phyloP scores from a whole-genome alignment of 1,140 invertebrate genomes.

The Drosophila sechellia region DNA sequence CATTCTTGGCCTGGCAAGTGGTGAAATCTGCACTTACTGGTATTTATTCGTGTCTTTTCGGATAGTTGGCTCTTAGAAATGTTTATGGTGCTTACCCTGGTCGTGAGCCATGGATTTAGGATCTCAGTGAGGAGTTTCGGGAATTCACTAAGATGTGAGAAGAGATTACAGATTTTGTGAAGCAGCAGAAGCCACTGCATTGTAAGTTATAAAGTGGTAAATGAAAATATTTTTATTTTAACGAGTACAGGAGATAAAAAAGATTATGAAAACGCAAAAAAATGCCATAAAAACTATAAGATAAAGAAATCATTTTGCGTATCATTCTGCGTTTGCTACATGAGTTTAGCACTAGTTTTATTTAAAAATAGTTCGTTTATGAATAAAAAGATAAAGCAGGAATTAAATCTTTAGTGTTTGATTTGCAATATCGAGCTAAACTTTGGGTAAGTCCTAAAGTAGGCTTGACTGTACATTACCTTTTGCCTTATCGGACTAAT shows the following conservation, averaged over 20 bases:
- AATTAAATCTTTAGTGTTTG: not conserved
- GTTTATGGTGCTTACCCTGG: not conserved
- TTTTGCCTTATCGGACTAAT: constrained; percentile 19
- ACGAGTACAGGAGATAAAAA: not conserved
- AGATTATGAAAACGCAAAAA: constrained; percentile 1
- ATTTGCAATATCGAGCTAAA: not conserved
- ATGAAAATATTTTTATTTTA: not conserved
- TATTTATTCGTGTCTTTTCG: constrained; percentile 26
- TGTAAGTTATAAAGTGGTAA: not conserved
- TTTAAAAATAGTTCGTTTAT: not conserved
- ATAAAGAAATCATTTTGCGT: constrained; percentile 1
- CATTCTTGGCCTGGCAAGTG: constrained; percentile 10
- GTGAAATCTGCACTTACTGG: constrained; percentile 17
- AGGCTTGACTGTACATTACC: constrained; percentile 7
- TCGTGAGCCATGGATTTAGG: not conserved
- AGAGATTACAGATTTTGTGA: not conserved
- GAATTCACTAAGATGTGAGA: not conserved
- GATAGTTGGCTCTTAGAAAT: constrained; percentile 16
- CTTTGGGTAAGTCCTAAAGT: not conserved
- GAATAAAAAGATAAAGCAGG: not conserved
- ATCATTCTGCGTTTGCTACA: not conserved
- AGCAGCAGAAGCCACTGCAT: not conserved
- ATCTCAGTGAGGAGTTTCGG: constrained; percentile 4
- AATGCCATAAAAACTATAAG: not conserved
- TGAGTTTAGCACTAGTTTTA: not conserved